A percentile compares a stretch with the other conserved stretches of the same genome.
Evolutionary conservation across 2,888 invertebrate genomes (phyloP).

Genomic region (Muschampia plurimacula): DNA sequence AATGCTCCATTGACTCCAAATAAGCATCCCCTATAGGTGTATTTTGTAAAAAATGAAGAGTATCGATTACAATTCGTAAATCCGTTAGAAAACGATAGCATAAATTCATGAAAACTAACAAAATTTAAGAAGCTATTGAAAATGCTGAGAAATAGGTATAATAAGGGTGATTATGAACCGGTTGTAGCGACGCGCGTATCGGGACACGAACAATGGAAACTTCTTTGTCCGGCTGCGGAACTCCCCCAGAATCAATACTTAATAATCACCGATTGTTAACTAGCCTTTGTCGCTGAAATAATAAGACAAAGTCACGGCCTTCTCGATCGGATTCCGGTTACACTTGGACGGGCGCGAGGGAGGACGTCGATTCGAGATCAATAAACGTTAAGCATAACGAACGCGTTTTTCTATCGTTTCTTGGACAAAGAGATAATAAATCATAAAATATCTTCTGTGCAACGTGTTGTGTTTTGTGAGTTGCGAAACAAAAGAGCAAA

Average conservation of each 20-base stretch:
- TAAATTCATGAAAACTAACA: constrained; percentile 52
- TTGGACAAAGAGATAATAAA: constrained; percentile 76
- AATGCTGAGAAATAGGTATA: constrained; percentile 58
- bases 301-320: constrained; percentile 74
- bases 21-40: constrained; percentile 64
- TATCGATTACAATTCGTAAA: constrained; percentile 54
- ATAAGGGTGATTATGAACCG: constrained; percentile 69
- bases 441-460: constrained; percentile 78
- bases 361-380: constrained; percentile 65
- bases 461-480: constrained; percentile 70
- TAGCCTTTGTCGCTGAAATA: constrained; percentile 70
- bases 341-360: constrained; percentile 63
- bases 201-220: constrained; percentile 61
- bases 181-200: constrained; percentile 63
- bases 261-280: constrained; percentile 72
- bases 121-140: constrained; percentile 56
- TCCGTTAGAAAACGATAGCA: constrained; percentile 49
- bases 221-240: constrained; percentile 60
- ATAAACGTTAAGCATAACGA: constrained; percentile 66
- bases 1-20: constrained; percentile 60
- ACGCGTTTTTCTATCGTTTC: constrained; percentile 59
- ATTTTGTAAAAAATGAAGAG: constrained; percentile 44
- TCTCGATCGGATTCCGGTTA: constrained; percentile 67
- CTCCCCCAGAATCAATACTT: constrained; percentile 66
- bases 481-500: constrained; percentile 75